These are phyloP conservation scores for Plectropomus leopardus DNA, from an alignment of 2,113 vertebrate species.

Conservation along the genomic window DNA sequence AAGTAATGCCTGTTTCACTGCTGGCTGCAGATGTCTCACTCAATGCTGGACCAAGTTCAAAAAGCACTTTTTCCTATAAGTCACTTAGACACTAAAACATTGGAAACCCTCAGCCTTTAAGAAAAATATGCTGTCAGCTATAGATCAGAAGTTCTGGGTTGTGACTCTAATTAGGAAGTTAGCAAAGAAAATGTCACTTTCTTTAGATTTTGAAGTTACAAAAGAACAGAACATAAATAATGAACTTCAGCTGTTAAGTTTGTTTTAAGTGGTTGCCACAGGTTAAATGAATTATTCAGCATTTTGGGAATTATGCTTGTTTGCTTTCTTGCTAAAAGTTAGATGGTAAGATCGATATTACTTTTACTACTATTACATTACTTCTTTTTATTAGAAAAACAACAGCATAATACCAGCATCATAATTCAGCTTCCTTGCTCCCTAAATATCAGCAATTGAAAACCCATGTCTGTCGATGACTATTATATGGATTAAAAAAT, in stretches of 20 bases:
- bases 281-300: background rate
- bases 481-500: too few relatives aligned
- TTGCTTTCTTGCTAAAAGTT: background rate
- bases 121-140: background rate
- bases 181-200: background rate
- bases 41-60: too few relatives aligned
- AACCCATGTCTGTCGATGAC: too few relatives aligned
- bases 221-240: background rate
- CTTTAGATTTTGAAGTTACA: background rate
- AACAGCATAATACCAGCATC: too few relatives aligned
- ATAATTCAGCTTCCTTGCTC: too few relatives aligned
- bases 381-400: background rate
- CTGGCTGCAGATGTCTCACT: too few relatives aligned
- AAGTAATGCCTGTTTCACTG: too few relatives aligned
- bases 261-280: background rate
- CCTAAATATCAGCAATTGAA: too few relatives aligned
- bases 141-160: background rate
- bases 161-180: background rate
- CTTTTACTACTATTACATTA: too few relatives aligned
- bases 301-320: background rate
- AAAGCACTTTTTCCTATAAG: too few relatives aligned
- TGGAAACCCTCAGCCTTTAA: background rate
- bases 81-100: too few relatives aligned
- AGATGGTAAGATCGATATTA: background rate
- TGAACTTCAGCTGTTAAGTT: background rate